Percentiles rank a stretch among this genome's conserved stretches.
Conservation (phyloP, 2,797 vertebrate species). For the Chloroceryle inda region DNA sequence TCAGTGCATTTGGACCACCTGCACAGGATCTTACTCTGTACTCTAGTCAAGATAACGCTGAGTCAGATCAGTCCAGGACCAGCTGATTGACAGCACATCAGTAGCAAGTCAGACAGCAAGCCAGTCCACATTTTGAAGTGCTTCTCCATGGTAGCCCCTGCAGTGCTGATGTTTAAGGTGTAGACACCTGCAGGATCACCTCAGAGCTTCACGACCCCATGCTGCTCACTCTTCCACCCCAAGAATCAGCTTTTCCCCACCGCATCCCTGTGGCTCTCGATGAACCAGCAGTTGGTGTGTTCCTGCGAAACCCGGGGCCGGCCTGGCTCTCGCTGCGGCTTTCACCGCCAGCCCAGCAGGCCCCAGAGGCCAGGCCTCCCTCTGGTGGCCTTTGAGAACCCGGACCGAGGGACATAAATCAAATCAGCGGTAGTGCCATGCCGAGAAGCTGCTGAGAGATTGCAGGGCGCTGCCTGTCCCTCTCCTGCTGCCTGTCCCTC, state of each 20-base stretch:
- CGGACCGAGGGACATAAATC: background rate
- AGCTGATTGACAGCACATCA: background rate
- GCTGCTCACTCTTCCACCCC: background rate
- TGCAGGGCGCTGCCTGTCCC: background rate
- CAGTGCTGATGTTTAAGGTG: background rate
- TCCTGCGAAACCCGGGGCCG: background rate
- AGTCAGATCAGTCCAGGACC: background rate
- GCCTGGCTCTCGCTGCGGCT: background rate
- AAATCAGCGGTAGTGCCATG: background rate
- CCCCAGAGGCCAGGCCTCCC: constrained; percentile 19
- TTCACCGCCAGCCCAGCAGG: background rate
- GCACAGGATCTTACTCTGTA: background rate
- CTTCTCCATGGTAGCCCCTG: background rate
- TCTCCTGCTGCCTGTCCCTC: background rate
- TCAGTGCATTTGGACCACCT: background rate
- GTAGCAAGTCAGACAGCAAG: background rate
- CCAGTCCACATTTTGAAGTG: background rate
- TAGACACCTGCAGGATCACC: background rate
- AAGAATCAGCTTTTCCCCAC: background rate
- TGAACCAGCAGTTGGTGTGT: background rate
- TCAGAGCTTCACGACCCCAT: background rate
- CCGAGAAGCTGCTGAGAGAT: background rate
- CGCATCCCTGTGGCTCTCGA: background rate
- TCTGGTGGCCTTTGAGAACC: constrained; percentile 39
- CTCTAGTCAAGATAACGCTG: background rate